Evolutionary conservation across 2,113 vertebrate species (phyloP).

Genomic region (Anser brachyrhynchus): DNA sequence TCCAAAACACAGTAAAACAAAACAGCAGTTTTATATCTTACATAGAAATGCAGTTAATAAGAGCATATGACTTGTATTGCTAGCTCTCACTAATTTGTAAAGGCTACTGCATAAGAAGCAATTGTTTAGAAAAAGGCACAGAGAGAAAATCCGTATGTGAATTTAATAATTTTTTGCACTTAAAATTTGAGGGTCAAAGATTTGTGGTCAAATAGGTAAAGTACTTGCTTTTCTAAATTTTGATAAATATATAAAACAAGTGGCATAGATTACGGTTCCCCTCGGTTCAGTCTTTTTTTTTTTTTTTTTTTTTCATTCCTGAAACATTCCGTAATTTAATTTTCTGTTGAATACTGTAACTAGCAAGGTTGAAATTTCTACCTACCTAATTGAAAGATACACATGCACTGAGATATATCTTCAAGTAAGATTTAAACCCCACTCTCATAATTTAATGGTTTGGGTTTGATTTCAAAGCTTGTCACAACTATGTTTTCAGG

Average conservation of each 20-base stretch:
- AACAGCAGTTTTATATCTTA: neutral
- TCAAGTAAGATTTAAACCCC: neutral
- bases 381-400: neutral
- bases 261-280: neutral
- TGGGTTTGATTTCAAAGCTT: neutral
- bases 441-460: neutral
- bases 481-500: neutral
- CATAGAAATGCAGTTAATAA: neutral
- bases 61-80: neutral
- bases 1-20: neutral
- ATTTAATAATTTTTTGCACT: neutral
- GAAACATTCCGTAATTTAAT: neutral
- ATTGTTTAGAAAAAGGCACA: neutral
- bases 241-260: accelerated
- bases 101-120: neutral
- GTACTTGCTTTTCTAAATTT: neutral
- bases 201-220: neutral
- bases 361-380: neutral
- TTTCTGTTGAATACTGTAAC: neutral
- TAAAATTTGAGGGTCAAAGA: neutral
- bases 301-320: neutral
- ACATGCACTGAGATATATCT: neutral
- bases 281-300: neutral
- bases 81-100: neutral
- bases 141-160: neutral